Evolutionary conservation across 2,113 vertebrate genomes (phyloP).

Genomic region (Leucopsar rothschildi): DNA sequence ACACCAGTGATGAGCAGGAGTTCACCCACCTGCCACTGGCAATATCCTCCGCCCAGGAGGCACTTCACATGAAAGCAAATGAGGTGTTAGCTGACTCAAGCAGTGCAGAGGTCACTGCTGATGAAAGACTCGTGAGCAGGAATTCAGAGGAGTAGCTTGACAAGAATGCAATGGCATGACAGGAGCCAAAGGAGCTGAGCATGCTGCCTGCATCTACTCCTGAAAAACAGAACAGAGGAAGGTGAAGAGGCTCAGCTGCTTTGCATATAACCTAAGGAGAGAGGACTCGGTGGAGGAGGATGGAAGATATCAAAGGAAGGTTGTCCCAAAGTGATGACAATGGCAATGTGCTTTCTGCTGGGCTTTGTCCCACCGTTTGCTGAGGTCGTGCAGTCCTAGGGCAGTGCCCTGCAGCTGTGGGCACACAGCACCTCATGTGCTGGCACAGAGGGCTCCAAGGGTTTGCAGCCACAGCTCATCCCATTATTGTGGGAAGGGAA

Average conservation of each 20-base stretch:
- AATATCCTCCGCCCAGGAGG: not conserved
- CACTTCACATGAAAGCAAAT: constrained; percentile 52
- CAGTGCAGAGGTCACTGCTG: constrained; percentile 47
- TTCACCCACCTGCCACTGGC: constrained; percentile 6
- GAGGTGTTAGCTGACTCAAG: constrained; percentile 42
- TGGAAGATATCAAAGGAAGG: not conserved
- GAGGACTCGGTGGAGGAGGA: not conserved
- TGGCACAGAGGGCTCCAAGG: not conserved
- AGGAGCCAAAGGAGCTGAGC: not conserved
- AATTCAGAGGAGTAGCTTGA: constrained; percentile 49
- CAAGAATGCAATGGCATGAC: constrained; percentile 19
- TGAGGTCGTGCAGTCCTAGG: not conserved
- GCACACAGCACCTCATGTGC: not conserved
- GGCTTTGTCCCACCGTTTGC: not conserved
- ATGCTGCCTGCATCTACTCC: not conserved
- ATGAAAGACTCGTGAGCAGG: constrained; percentile 25
- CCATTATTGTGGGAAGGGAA: not conserved
- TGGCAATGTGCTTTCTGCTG: not conserved
- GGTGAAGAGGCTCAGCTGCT: constrained; percentile 24
- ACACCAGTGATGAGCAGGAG: not conserved
- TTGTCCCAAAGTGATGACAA: not conserved
- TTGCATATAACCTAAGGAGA: constrained; percentile 43
- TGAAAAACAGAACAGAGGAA: not conserved
- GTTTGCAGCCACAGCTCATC: not conserved
- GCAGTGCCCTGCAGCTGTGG: not conserved